phyloP scores from a whole-genome alignment of 2,888 invertebrate genomes.

The Linnaemya vulpina region DNA sequence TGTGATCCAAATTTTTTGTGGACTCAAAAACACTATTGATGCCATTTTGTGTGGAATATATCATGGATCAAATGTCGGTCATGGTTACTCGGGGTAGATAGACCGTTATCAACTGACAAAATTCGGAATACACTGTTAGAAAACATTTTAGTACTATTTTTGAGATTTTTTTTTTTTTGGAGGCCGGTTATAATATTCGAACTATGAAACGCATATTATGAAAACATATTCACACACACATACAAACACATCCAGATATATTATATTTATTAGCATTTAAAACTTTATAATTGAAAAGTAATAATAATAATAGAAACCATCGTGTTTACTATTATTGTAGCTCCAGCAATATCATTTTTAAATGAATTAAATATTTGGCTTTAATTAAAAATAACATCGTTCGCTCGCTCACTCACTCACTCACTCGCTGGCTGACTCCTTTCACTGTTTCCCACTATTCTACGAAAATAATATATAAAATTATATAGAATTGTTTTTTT shows the following conservation, averaged over 20 bases:
- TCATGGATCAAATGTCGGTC: too few relatives aligned
- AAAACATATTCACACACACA: too few relatives aligned
- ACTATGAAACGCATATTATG: too few relatives aligned
- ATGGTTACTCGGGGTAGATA: too few relatives aligned
- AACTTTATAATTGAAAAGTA: constrained; percentile 64
- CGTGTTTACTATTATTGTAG: neutral
- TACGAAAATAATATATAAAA: constrained; percentile 18
- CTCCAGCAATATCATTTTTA: constrained; percentile 5
- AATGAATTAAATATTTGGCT: constrained; percentile 41
- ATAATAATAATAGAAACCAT: constrained; percentile 27
- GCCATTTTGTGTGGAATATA: too few relatives aligned
- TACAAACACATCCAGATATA: constrained; percentile 18
- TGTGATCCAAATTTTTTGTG: too few relatives aligned
- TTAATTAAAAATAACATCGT: constrained; percentile 46
- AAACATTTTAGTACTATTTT: too few relatives aligned
- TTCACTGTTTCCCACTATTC: neutral
- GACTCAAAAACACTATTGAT: too few relatives aligned
- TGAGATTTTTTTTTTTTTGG: too few relatives aligned
- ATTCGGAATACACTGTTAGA: too few relatives aligned
- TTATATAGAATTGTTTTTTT: constrained; percentile 46
- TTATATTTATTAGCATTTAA: constrained; percentile 59
- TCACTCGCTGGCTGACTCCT: neutral
- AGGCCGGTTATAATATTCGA: too few relatives aligned
- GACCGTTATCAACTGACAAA: too few relatives aligned
- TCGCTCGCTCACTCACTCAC: constrained; percentile 4